Evolutionary conservation across 2,113 vertebrate species (phyloP).

Genomic region (Ochotona curzoniae): DNA sequence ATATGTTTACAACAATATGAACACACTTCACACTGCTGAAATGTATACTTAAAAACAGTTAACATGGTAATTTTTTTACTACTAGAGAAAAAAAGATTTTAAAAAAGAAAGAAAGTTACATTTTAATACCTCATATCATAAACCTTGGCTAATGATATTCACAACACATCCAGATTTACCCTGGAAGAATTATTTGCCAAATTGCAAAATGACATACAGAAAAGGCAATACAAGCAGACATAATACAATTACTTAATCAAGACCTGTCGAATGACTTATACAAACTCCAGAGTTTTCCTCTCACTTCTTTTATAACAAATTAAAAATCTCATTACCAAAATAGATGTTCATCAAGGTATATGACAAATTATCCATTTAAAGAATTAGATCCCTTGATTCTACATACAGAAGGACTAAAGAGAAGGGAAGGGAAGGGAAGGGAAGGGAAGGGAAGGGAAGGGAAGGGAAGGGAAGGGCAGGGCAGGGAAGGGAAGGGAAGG

Average conservation of each 20-base stretch:
- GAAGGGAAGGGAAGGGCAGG: not conserved
- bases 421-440: too few relatives aligned
- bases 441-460: too few relatives aligned
- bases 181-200: not conserved
- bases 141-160: not conserved
- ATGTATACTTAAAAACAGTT: not conserved
- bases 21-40: not conserved
- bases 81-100: not conserved
- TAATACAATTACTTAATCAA: not conserved
- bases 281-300: not conserved
- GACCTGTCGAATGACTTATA: not conserved
- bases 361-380: not conserved
- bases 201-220: not conserved
- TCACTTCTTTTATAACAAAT: constrained; percentile 2
- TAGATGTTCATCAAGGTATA: not conserved
- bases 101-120: not conserved
- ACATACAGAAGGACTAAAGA: not conserved
- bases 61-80: not conserved
- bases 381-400: constrained; percentile 11
- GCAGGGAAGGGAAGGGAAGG: not conserved
- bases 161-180: not conserved
- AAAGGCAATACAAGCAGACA: not conserved
- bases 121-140: not conserved
- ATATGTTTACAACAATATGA: not conserved
- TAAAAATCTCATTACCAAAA: not conserved